Evolutionary conservation across 2,888 invertebrate genomes (phyloP).

Genomic region (Pediacus dermestoides): DNA sequence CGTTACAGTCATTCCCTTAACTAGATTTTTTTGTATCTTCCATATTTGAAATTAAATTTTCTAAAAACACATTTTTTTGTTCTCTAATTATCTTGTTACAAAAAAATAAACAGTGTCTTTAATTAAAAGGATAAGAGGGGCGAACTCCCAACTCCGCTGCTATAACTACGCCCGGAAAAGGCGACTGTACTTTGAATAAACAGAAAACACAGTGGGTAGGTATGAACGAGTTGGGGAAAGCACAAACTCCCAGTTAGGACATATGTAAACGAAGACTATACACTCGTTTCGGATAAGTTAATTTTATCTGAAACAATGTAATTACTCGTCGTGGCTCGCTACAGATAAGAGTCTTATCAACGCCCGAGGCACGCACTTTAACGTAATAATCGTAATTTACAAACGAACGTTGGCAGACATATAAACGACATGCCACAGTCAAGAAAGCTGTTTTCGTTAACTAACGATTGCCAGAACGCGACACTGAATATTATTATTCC

Average conservation of each 20-base stretch:
- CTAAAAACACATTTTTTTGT: background rate
- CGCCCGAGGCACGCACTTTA: conserved; percentile 43
- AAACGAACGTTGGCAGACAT: conserved; percentile 40
- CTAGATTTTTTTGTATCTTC: too few species aligned
- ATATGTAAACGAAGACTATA: conserved; percentile 37
- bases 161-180: background rate
- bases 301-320: conserved; percentile 45
- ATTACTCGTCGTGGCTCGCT: conserved; percentile 41
- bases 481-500: conserved; percentile 20
- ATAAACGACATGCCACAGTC: conserved; percentile 30
- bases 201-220: conserved; percentile 15
- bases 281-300: conserved; percentile 42
- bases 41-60: conserved; percentile 1
- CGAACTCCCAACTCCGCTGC: too few species aligned
- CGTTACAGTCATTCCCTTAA: too few species aligned
- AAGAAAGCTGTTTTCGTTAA: conserved; percentile 31
- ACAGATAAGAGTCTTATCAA: conserved; percentile 42
- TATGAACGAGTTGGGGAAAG: conserved; percentile 1
- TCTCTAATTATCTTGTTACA: background rate
- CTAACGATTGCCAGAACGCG: conserved; percentile 20
- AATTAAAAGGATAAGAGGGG: conserved; percentile 3
- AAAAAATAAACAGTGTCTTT: background rate
- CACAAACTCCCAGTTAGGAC: conserved; percentile 14
- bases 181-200: conserved; percentile 3
- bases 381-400: conserved; percentile 44